A percentile compares a stretch with the other conserved stretches of the same genome.
phyloP scores from a whole-genome alignment of 2,888 invertebrate genomes.

The Antitype chi region DNA sequence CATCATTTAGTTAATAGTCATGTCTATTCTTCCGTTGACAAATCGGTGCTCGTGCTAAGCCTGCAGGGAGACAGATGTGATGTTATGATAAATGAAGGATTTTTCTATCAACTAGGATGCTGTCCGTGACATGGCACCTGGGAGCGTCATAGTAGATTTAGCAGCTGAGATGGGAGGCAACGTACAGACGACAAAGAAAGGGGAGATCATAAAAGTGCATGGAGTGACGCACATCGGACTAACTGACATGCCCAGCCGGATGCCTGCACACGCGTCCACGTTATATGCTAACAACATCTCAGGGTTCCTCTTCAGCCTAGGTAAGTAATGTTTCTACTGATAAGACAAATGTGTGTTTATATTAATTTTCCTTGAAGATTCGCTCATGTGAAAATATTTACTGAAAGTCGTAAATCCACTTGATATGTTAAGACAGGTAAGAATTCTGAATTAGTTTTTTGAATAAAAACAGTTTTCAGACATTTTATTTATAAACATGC shows the following conservation, averaged over 20 bases:
- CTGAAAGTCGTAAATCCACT: conserved; percentile 21
- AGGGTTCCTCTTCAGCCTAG: conserved; percentile 95
- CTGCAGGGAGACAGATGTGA: no score
- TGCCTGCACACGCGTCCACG: conserved; percentile 96
- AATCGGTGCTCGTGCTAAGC: no score
- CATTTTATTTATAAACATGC: conserved; percentile 16
- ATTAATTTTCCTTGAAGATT: conserved; percentile 28
- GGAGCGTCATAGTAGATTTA: conserved; percentile 97
- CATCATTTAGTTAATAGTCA: no score
- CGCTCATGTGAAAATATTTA: conserved; percentile 36
- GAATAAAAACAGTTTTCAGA: background rate
- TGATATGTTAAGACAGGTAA: conserved; percentile 36
- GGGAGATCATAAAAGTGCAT: conserved; percentile 93
- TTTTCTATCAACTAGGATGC: conserved; percentile 90
- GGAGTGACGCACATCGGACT: conserved; percentile 96
- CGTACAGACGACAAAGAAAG: conserved; percentile 95
- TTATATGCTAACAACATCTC: conserved; percentile 98
- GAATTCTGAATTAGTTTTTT: background rate
- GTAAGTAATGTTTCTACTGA: conserved; percentile 80
- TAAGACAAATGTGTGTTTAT: conserved; percentile 35
- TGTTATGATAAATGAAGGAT: no score
- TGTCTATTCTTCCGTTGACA: no score
- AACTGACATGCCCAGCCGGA: conserved; percentile 95
- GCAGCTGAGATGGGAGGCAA: conserved; percentile 97
- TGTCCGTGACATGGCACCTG: conserved; percentile 95